These are phyloP conservation scores for Ceuthmochares aereus DNA, from an alignment of 2,113 vertebrate species.

Conservation along the genomic window DNA sequence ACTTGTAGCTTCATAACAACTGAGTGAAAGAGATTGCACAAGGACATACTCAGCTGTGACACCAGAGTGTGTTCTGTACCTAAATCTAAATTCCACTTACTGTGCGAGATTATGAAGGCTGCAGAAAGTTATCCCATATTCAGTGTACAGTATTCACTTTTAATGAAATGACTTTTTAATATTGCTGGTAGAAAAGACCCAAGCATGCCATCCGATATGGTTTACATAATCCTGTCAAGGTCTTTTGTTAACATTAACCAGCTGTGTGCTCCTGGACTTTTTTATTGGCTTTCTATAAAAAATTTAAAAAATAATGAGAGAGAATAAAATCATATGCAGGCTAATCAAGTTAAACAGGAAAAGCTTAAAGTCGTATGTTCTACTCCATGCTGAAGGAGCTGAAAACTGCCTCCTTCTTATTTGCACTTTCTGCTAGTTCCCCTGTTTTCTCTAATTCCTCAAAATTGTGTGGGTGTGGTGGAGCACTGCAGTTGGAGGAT, in stretches of 20 bases:
- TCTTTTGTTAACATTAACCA: slow-evolving; percentile 82
- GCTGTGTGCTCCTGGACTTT: slow-evolving; percentile 80
- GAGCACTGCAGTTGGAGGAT: slow-evolving; percentile 78
- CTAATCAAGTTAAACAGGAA: slow-evolving; percentile 73
- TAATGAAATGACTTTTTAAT: slow-evolving; percentile 72
- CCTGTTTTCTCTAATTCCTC: slow-evolving; percentile 74
- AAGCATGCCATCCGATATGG: slow-evolving; percentile 77
- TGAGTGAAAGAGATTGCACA: slow-evolving; percentile 80
- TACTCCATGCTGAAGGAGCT: slow-evolving; percentile 79
- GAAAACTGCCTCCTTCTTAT: slow-evolving; percentile 82
- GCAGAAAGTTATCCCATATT: slow-evolving; percentile 82
- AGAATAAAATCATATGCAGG: slow-evolving; percentile 53
- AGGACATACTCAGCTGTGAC: slow-evolving; percentile 74
- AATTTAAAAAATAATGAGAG: background rate
- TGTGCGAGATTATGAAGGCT: slow-evolving; percentile 80
- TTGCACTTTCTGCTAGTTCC: slow-evolving; percentile 89
- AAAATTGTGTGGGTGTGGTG: slow-evolving; percentile 81
- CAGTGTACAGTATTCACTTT: slow-evolving; percentile 81
- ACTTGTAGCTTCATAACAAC: slow-evolving; percentile 86
- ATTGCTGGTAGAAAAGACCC: slow-evolving; percentile 83
- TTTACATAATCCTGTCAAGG: slow-evolving; percentile 83
- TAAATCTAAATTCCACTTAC: slow-evolving; percentile 73
- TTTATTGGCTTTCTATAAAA: slow-evolving; percentile 74
- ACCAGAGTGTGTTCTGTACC: slow-evolving; percentile 75
- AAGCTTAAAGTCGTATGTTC: slow-evolving; percentile 78